Conservation (phyloP, 2,888 invertebrate genomes). For the Clitarchus hookeri region DNA sequence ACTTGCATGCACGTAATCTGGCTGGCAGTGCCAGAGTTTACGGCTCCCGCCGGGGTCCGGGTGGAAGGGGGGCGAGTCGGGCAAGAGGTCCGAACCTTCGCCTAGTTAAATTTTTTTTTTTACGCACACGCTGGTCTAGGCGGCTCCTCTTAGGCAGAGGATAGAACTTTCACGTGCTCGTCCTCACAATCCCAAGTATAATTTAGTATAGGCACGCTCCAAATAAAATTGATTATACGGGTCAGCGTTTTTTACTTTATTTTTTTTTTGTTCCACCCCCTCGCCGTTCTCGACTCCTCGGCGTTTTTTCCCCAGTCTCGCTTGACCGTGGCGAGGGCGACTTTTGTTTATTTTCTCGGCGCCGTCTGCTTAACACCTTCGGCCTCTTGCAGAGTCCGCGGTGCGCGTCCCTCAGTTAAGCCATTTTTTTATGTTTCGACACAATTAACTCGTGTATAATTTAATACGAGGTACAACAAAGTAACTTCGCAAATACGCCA, state of each 20-base stretch:
- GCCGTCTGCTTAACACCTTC: not conserved
- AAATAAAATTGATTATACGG: conserved; percentile 23
- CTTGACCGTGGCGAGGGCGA: not conserved
- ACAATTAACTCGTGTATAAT: too few species aligned
- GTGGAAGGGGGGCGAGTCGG: not conserved
- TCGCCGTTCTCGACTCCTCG: too few species aligned
- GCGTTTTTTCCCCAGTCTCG: not conserved
- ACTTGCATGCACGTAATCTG: conserved; percentile 28
- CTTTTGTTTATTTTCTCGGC: not conserved
- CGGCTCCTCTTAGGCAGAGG: conserved; percentile 22
- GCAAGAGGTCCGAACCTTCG: not conserved
- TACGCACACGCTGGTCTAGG: not conserved
- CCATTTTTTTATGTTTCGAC: too few species aligned
- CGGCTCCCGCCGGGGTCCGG: not conserved
- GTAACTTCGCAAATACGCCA: too few species aligned
- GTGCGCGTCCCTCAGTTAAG: too few species aligned
- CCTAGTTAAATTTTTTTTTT: not conserved
- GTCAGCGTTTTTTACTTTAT: conserved; percentile 26
- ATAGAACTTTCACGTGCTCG: conserved; percentile 16
- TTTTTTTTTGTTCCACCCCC: not conserved
- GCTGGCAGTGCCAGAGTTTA: conserved; percentile 4
- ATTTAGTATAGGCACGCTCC: conserved; percentile 31
- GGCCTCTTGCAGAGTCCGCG: not conserved
- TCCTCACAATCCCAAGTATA: conserved; percentile 33
- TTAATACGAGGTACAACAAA: too few species aligned